phyloP scores from a whole-genome alignment of 2,888 invertebrate genomes.

The Cyclophora punctaria region DNA sequence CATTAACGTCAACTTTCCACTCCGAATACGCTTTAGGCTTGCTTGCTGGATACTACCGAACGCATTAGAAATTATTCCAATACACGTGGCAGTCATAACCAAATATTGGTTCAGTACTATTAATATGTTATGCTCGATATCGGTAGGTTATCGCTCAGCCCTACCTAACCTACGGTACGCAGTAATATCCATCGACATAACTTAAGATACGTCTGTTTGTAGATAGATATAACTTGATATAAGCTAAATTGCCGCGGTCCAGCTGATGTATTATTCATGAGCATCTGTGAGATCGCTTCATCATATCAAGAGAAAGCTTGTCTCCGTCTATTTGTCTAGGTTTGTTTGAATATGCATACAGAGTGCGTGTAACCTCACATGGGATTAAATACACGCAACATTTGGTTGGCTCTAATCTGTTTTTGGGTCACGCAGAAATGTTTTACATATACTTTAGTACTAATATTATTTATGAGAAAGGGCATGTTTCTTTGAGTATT shows the following conservation, averaged over 20 bases:
- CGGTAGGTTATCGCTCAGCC: constrained; percentile 11
- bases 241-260: constrained; percentile 51
- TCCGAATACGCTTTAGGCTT: too few species aligned
- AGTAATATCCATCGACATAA: constrained; percentile 28
- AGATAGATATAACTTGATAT: constrained; percentile 27
- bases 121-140: constrained; percentile 10
- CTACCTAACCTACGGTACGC: constrained; percentile 20
- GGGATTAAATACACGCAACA: constrained; percentile 24
- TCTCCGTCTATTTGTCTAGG: constrained; percentile 44
- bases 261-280: constrained; percentile 62
- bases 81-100: constrained; percentile 1
- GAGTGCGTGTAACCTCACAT: constrained; percentile 19
- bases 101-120: constrained; percentile 7
- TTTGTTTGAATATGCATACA: constrained; percentile 40
- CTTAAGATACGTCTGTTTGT: constrained; percentile 28
- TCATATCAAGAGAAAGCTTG: constrained; percentile 41
- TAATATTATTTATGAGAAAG: too few species aligned
- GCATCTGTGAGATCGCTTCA: constrained; percentile 50
- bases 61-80: background rate
- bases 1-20: too few species aligned
- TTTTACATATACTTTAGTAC: too few species aligned
- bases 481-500: too few species aligned
- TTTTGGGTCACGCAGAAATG: too few species aligned
- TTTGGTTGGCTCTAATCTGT: constrained; percentile 23
- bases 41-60: background rate